phyloP scores from a whole-genome alignment of 2,113 vertebrate species.

The Pogonocichla stellata region DNA sequence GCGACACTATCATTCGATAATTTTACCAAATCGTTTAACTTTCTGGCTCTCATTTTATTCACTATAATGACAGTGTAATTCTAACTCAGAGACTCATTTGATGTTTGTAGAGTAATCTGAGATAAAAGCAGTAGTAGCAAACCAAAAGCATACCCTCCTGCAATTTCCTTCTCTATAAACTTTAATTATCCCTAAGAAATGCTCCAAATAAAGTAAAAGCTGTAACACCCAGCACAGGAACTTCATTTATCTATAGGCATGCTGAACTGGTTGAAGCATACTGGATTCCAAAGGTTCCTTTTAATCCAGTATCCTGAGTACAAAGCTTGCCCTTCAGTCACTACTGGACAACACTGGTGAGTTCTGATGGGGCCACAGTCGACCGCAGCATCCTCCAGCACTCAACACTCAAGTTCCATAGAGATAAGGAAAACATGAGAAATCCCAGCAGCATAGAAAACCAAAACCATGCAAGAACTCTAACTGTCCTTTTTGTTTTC shows the following conservation, averaged over 20 bases:
- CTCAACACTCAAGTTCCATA: not conserved
- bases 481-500: fast-evolving
- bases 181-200: not conserved
- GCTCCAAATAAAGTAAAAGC: not conserved
- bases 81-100: not conserved
- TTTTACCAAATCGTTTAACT: not conserved
- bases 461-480: not conserved
- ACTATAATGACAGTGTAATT: not conserved
- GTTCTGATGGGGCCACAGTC: fast-evolving
- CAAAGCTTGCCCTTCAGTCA: not conserved
- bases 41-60: not conserved
- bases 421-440: not conserved
- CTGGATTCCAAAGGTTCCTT: not conserved
- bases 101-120: not conserved
- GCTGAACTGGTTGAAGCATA: not conserved
- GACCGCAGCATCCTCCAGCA: not conserved
- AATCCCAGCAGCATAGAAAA: not conserved
- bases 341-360: fast-evolving
- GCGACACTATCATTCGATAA: not conserved
- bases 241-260: not conserved
- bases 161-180: not conserved
- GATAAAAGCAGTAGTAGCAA: constrained; percentile 13
- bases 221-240: not conserved
- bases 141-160: not conserved
- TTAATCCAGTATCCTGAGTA: not conserved